These are phyloP conservation scores for Volucella zonaria DNA, from an alignment of 2,888 invertebrate genomes.

Conservation along the genomic window DNA sequence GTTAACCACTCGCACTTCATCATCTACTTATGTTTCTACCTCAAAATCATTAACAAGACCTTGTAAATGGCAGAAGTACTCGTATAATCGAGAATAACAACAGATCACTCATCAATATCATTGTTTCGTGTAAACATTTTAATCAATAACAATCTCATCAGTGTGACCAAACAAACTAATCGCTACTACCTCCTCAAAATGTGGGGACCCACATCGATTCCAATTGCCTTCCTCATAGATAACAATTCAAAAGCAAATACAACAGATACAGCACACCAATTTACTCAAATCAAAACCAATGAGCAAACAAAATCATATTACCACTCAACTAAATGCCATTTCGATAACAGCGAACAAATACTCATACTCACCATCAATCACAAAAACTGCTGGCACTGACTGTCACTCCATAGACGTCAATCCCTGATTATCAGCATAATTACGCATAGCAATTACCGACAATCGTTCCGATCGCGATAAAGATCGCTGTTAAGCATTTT, in stretches of 20 bases:
- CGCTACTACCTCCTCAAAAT: background rate
- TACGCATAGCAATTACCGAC: slow-evolving; percentile 2
- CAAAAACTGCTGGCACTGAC: slow-evolving; percentile 13
- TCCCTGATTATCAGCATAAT: background rate
- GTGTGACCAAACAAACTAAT: slow-evolving; percentile 32
- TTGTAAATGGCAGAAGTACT: slow-evolving; percentile 11
- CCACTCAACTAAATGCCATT: slow-evolving; percentile 11
- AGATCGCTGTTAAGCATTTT: background rate
- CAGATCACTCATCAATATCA: slow-evolving; percentile 27
- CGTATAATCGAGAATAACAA: background rate
- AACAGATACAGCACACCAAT: slow-evolving; percentile 51
- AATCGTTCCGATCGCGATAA: background rate
- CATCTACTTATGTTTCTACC: background rate
- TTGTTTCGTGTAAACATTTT: slow-evolving; percentile 16
- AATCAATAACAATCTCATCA: slow-evolving; percentile 2
- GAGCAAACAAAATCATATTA: slow-evolving; percentile 48
- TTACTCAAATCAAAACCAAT: slow-evolving; percentile 40
- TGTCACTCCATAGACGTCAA: background rate
- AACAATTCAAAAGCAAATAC: slow-evolving; percentile 48
- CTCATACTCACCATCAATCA: slow-evolving; percentile 27
- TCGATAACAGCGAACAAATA: slow-evolving; percentile 12
- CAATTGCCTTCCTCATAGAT: slow-evolving; percentile 12
- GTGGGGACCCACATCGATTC: slow-evolving; percentile 11
- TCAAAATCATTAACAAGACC: slow-evolving; percentile 28
- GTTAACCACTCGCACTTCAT: background rate